Base-by-base conservation (phyloP, 2,113 vertebrate species). In the Edolisoma coerulescens region DNA sequence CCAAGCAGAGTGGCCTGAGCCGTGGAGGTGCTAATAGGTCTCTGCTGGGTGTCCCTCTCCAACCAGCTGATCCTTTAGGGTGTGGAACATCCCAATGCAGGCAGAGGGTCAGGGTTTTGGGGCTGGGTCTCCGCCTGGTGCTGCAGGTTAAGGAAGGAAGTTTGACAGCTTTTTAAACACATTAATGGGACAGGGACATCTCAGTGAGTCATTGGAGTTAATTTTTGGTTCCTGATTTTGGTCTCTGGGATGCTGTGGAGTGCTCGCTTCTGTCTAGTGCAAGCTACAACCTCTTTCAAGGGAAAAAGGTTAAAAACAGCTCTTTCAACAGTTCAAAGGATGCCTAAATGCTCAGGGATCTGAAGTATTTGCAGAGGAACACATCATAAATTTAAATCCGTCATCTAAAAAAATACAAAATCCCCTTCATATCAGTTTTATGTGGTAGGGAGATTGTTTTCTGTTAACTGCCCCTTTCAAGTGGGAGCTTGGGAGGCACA, bases 11-110 rank as follows among this genome's bases (percentile, higher is more conserved):
- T 68, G 94, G 87, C 60, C 24, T 80, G 70, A 89, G 94, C 86
- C 52, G 63, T 83, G 91, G 97, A 98, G 74, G 96, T 97, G 96
- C 84, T 97, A 97, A 97, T 88, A 94, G 90, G 73, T 88, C 92
- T 97, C 67, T 97, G 50, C 92, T 96, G 70, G 26, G 74, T 94
- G 50, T 77, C 41, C 70, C 50, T 33, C 57, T 93, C n/a, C 79
- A 76, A 35, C 87, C 95, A 96, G 94, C 94, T 98, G 95, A 97
- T 93, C 63, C 87, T 90, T 79, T 16, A 6, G 74, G 91, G 82
- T 52, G 74, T 61, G 56, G 87, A 89, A 86, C 77, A 92, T 93
- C 56, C 61, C 65, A 91, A 4, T 17, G 11, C 19, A 41, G 68
- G 76, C 53, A 28, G 75, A 95, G 94, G 90, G 88, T 87, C 86